phyloP scores from a whole-genome alignment of 2,113 vertebrate genomes.

The Columba livia region DNA sequence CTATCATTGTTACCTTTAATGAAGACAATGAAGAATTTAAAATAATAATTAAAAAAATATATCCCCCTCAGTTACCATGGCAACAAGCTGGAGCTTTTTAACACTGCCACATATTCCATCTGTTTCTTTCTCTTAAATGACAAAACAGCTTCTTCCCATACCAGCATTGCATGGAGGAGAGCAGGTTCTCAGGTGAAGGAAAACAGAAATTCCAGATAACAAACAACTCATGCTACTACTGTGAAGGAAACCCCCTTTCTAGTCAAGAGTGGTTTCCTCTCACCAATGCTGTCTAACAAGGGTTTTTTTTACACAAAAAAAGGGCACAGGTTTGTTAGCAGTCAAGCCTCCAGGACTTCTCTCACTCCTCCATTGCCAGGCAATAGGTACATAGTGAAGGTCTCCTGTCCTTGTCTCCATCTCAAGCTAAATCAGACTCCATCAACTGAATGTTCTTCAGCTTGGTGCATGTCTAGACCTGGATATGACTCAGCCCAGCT shows the following conservation, averaged over 20 bases:
- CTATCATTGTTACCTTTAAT: slow-evolving; percentile 62
- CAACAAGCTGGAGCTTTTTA: slow-evolving; percentile 62
- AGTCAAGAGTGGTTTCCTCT: background rate
- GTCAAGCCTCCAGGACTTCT: background rate
- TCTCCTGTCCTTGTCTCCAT: background rate
- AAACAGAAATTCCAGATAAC: slow-evolving; percentile 36
- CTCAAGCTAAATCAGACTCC: background rate
- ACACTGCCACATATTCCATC: slow-evolving; percentile 62
- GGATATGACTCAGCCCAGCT: background rate
- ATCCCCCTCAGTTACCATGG: slow-evolving; percentile 46
- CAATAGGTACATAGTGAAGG: background rate
- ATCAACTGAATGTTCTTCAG: background rate
- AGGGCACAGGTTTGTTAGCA: background rate
- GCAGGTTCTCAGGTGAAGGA: background rate
- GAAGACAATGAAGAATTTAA: slow-evolving; percentile 73
- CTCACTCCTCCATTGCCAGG: background rate
- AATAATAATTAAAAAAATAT: slow-evolving; percentile 70
- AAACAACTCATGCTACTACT: background rate
- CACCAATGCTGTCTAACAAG: background rate
- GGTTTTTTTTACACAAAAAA: background rate
- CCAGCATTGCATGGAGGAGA: background rate
- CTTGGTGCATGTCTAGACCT: background rate
- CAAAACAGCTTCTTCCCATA: slow-evolving; percentile 55
- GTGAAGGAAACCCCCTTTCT: background rate
- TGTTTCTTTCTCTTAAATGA: slow-evolving; percentile 66